phyloP scores from a whole-genome alignment of 2,888 invertebrate species.

The Hipparchia semele region DNA sequence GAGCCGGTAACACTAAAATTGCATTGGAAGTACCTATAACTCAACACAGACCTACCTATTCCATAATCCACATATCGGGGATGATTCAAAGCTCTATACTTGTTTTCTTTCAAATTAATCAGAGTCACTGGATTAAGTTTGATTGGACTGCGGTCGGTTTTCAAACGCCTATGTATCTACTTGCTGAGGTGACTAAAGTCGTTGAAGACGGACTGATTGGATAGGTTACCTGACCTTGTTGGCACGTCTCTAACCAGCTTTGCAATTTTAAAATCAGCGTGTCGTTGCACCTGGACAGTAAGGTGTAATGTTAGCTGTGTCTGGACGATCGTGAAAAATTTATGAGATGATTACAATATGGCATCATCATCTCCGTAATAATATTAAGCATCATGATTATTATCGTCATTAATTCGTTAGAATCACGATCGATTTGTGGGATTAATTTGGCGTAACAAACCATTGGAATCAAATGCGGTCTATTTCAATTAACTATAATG shows the following conservation, averaged over 20 bases:
- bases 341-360: neutral
- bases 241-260: neutral
- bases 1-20: too few species aligned
- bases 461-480: neutral
- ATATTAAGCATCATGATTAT: neutral
- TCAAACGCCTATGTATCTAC: neutral
- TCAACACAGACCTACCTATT: too few species aligned
- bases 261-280: constrained; percentile 37
- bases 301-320: constrained; percentile 11
- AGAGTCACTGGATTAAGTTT: neutral
- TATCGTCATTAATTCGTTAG: neutral
- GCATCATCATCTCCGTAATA: neutral
- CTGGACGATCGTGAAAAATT: constrained; percentile 15
- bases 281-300: constrained; percentile 35
- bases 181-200: neutral
- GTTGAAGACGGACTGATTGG: too few species aligned
- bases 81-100: neutral
- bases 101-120: too few species aligned
- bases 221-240: neutral
- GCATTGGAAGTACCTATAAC: too few species aligned
- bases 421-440: neutral
- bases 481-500: neutral
- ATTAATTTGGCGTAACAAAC: neutral
- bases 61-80: too few species aligned
- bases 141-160: neutral